These are phyloP conservation scores for Opisthograptis luteolata DNA, from an alignment of 2,888 invertebrate genomes.

Conservation along the genomic window DNA sequence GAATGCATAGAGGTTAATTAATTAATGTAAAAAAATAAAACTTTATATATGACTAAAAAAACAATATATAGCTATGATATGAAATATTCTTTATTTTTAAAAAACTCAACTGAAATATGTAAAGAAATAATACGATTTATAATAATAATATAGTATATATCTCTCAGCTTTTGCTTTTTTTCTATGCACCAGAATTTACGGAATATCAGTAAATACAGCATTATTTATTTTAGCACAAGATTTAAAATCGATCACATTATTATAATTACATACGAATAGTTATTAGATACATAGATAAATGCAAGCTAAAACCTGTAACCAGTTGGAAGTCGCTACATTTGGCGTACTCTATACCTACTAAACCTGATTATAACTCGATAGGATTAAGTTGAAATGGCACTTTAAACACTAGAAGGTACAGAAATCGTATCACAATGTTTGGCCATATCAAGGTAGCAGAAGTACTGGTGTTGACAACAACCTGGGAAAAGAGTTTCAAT, in stretches of 20 bases:
- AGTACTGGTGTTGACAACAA: constrained; percentile 38
- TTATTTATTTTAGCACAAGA: constrained; percentile 36
- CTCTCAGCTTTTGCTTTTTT: constrained; percentile 53
- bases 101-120: constrained; percentile 41
- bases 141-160: constrained; percentile 51
- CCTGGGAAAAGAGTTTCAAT: constrained; percentile 39
- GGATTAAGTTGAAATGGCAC: constrained; percentile 15
- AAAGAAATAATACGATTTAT: constrained; percentile 37
- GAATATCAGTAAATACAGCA: constrained; percentile 34
- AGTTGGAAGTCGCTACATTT: constrained; percentile 23
- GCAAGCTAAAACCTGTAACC: constrained; percentile 4
- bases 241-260: constrained; percentile 34
- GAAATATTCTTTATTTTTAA: constrained; percentile 53
- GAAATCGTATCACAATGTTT: constrained; percentile 32
- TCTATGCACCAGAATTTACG: constrained; percentile 59
- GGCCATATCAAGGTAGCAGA: constrained; percentile 40
- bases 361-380: neutral
- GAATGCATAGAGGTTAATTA: too few relatives aligned
- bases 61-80: constrained; percentile 47
- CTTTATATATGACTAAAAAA: constrained; percentile 39
- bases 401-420: constrained; percentile 16
- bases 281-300: constrained; percentile 8
- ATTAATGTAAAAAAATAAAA: constrained; percentile 36
- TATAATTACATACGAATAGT: constrained; percentile 31
- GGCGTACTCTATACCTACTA: constrained; percentile 21